Conservation (phyloP, 2,113 vertebrate species). For the Chlorocebus sabaeus region DNA sequence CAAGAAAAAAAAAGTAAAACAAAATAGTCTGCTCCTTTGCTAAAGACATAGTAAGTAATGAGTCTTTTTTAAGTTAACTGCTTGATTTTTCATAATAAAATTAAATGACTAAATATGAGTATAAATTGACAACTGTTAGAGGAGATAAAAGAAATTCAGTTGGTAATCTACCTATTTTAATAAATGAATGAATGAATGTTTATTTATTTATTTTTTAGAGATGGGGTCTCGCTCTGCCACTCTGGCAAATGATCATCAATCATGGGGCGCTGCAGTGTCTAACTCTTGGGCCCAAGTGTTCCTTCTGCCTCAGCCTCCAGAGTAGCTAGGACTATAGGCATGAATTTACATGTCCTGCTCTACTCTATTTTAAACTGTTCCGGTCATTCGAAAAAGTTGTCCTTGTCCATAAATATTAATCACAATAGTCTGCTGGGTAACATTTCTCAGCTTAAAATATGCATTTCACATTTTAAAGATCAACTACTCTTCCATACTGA, state of each 20-base stretch:
- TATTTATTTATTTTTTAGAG: too few species aligned
- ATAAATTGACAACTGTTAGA: not conserved
- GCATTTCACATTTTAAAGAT: not conserved
- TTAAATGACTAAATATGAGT: slow-evolving; percentile 10
- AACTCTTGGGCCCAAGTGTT: too few species aligned
- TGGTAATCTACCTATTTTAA: not conserved
- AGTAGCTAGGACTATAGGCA: too few species aligned
- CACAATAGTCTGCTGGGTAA: not conserved
- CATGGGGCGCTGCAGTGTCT: too few species aligned
- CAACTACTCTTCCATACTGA: not conserved
- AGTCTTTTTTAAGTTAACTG: not conserved
- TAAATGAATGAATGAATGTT: too few species aligned
- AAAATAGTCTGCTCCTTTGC: not conserved
- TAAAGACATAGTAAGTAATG: not conserved
- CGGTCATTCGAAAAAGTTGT: not conserved
- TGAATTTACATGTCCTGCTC: too few species aligned
- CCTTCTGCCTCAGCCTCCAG: too few species aligned
- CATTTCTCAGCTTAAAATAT: not conserved
- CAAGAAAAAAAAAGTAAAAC: not conserved
- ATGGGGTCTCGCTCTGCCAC: too few species aligned
- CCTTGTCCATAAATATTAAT: not conserved
- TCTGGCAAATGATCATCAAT: too few species aligned
- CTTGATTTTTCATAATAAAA: not conserved
- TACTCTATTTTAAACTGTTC: not conserved
- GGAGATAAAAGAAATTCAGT: slow-evolving; percentile 4